phyloP scores from a whole-genome alignment of 1,140 invertebrate species.

The Cardiocondyla obscurior region DNA sequence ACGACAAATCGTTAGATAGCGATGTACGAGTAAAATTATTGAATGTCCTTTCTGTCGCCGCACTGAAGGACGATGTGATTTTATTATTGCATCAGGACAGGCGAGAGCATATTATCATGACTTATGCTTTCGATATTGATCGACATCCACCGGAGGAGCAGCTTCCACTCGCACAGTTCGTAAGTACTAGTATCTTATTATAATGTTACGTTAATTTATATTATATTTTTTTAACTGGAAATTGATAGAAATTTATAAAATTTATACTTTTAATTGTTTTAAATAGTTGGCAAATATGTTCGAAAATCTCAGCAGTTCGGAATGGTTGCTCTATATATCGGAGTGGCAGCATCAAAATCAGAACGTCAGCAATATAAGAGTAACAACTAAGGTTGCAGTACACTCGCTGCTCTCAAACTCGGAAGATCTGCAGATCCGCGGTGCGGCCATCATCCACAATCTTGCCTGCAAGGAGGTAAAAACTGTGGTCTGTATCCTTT shows the following conservation, averaged over 20 bases:
- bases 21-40: constrained; percentile 87
- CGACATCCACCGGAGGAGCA: constrained; percentile 90
- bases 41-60: constrained; percentile 89
- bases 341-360: constrained; percentile 92
- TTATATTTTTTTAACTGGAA: neutral
- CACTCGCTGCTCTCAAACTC: constrained; percentile 92
- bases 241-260: neutral
- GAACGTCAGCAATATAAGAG: constrained; percentile 93
- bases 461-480: constrained; percentile 98
- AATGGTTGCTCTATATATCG: constrained; percentile 96
- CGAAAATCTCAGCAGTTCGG: constrained; percentile 93
- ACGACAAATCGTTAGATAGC: constrained; percentile 85
- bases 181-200: constrained; percentile 83
- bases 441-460: constrained; percentile 95
- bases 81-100: constrained; percentile 95
- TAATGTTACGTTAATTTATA: neutral
- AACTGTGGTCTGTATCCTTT: constrained; percentile 95
- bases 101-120: constrained; percentile 94
- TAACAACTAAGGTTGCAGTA: constrained; percentile 95
- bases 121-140: constrained; percentile 94
- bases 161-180: constrained; percentile 91
- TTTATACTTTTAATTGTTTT: neutral
- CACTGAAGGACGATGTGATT: constrained; percentile 95
- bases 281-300: constrained; percentile 94
- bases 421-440: constrained; percentile 89